Evolutionary conservation across 1,140 invertebrate genomes (phyloP).

Genomic region (Heterodera carotae): DNA sequence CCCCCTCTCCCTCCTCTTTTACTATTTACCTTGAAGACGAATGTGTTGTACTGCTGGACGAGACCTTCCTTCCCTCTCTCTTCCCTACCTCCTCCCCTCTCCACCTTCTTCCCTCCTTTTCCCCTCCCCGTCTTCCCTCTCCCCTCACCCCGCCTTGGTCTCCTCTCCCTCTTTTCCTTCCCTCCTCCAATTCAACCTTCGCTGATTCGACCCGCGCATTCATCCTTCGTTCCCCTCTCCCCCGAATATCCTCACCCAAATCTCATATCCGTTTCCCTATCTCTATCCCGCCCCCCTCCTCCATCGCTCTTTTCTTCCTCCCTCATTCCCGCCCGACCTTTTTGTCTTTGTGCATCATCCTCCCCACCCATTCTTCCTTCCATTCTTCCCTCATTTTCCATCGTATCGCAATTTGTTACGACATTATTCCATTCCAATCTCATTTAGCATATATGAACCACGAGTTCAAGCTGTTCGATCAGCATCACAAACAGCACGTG

Average conservation of each 20-base stretch:
- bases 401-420: too few relatives aligned
- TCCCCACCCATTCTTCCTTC: too few relatives aligned
- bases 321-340: neutral
- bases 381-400: neutral
- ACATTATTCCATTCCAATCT: neutral
- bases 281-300: neutral
- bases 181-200: too few relatives aligned
- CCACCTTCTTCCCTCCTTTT: too few relatives aligned
- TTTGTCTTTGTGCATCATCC: neutral
- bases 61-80: neutral
- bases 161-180: too few relatives aligned
- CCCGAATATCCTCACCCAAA: neutral
- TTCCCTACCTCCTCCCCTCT: neutral
- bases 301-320: neutral
- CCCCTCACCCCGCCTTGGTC: too few relatives aligned
- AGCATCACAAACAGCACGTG: conserved; percentile 1
- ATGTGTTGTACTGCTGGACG: neutral
- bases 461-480: conserved; percentile 15
- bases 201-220: too few relatives aligned
- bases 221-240: neutral
- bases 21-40: conserved; percentile 1
- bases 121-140: too few relatives aligned
- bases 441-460: neutral
- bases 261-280: neutral
- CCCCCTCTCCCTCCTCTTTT: neutral